phyloP scores from a whole-genome alignment of 2,797 vertebrate genomes.

The Danio tinwini region DNA sequence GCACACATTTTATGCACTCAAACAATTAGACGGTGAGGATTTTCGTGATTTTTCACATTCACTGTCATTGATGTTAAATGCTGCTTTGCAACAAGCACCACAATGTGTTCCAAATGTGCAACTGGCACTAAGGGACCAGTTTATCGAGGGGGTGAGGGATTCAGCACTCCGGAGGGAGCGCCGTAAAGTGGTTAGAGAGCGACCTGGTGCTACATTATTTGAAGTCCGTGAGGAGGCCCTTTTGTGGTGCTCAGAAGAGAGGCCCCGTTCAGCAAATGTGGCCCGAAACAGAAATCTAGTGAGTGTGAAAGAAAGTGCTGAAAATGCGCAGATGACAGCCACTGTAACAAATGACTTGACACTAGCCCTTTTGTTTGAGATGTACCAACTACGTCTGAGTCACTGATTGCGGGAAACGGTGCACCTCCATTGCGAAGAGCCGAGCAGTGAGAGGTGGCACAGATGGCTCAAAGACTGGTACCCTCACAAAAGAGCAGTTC shows the following conservation, averaged over 20 bases:
- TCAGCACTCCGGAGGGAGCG: background rate
- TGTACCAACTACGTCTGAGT: background rate
- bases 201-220: background rate
- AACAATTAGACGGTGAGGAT: background rate
- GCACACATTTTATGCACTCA: background rate
- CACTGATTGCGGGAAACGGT: background rate
- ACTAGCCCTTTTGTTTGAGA: background rate
- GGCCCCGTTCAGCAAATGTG: background rate
- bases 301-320: background rate
- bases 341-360: background rate
- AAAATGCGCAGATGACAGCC: background rate
- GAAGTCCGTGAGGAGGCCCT: background rate
- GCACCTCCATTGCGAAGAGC: background rate
- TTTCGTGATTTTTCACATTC: background rate
- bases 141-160: constrained; percentile 20
- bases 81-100: background rate
- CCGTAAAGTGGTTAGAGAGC: background rate
- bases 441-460: background rate
- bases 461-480: background rate
- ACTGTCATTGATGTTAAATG: background rate
- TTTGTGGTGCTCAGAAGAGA: constrained; percentile 1
- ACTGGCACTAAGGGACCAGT: background rate
- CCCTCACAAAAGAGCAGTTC: no score
- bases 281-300: background rate
- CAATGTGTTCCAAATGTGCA: background rate